A percentile compares a stretch with the other conserved stretches of the same genome.
Evolutionary conservation across 1,140 invertebrate genomes (phyloP).

Genomic region (Periplaneta americana): DNA sequence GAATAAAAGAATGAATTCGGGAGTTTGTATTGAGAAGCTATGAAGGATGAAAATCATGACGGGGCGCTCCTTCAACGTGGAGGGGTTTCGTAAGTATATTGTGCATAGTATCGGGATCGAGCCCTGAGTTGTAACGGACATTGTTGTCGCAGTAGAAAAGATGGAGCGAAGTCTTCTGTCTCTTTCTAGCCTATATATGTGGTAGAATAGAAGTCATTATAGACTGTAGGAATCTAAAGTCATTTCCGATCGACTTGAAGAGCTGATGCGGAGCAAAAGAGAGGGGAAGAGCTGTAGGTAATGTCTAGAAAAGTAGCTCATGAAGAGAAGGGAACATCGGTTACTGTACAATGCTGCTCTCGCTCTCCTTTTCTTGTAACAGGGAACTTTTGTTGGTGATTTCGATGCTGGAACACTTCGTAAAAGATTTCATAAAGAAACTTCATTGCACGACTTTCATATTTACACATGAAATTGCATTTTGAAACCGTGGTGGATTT

Average conservation of each 20-base stretch:
- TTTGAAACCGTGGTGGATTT: background rate
- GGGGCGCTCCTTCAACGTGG: background rate
- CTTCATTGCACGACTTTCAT: background rate
- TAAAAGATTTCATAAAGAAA: background rate
- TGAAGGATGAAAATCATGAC: slow-evolving; percentile 23
- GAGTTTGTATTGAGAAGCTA: slow-evolving; percentile 23
- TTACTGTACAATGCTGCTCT: background rate
- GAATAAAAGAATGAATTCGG: slow-evolving; percentile 24
- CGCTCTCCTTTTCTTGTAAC: background rate
- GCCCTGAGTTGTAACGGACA: background rate
- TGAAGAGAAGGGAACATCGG: background rate
- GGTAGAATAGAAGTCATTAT: background rate
- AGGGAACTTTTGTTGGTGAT: background rate
- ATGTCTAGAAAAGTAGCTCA: background rate
- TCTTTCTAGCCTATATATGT: background rate
- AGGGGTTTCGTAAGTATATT: background rate
- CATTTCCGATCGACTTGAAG: background rate
- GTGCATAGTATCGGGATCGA: background rate
- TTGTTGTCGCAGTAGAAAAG: background rate
- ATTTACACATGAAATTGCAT: background rate
- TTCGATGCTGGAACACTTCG: background rate
- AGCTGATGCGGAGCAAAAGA: too few relatives aligned
- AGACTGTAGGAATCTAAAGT: background rate
- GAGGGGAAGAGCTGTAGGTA: background rate
- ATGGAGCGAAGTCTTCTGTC: background rate